These are phyloP conservation scores for Acholoe squamosa DNA, from an alignment of 2,888 invertebrate genomes.

Conservation along the genomic window DNA sequence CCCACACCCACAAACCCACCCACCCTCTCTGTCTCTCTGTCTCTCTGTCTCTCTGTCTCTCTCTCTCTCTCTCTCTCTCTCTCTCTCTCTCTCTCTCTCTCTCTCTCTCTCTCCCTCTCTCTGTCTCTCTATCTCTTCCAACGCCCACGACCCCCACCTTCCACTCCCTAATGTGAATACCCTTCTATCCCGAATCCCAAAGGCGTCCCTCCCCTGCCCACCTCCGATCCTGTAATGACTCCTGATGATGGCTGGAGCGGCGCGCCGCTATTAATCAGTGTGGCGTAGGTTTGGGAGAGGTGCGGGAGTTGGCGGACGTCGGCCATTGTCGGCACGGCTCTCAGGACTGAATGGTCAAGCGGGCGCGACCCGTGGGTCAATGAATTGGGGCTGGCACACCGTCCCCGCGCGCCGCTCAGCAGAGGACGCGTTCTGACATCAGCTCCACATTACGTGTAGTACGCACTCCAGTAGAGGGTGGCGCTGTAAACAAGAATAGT, in stretches of 20 bases:
- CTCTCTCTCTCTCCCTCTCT: too few relatives aligned
- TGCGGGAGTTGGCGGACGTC: neutral
- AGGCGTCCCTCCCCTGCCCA: neutral
- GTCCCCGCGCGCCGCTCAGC: neutral
- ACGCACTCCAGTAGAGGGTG: too few relatives aligned
- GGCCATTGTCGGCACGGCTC: neutral
- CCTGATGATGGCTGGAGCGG: neutral
- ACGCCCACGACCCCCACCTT: too few relatives aligned
- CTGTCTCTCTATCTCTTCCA: too few relatives aligned
- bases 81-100: too few relatives aligned
- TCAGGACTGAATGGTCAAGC: neutral
- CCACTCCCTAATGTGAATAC: neutral
- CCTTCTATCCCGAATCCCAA: neutral
- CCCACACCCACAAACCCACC: neutral
- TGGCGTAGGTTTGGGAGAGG: neutral
- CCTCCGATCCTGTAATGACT: neutral
- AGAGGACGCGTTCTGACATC: too few relatives aligned
- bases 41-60: too few relatives aligned
- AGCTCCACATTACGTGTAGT: too few relatives aligned
- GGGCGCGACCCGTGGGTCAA: slow-evolving; percentile 12
- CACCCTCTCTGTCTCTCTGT: too few relatives aligned
- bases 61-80: too few relatives aligned
- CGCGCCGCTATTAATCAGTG: slow-evolving; percentile 8
- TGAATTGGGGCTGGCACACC: neutral
- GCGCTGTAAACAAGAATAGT: too few relatives aligned